Evolutionary conservation across 2,888 invertebrate genomes (phyloP).

Genomic region (Chaetogeoica ovagalla): DNA sequence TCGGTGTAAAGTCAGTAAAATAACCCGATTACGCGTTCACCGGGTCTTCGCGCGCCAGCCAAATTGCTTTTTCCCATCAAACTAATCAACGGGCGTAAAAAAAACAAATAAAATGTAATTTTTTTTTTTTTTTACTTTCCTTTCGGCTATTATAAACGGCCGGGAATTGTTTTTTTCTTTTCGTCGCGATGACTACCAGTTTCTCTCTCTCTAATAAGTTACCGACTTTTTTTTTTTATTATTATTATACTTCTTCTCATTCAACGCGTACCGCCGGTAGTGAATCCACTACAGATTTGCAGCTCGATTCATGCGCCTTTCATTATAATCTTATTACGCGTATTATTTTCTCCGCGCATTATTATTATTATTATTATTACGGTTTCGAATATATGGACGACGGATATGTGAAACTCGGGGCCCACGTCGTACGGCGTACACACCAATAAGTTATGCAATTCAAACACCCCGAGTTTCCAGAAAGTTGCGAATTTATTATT

Average conservation of each 20-base stretch:
- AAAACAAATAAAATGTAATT: constrained; percentile 35
- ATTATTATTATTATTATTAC: too few species aligned
- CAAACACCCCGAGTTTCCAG: constrained; percentile 42
- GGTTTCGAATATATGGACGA: constrained; percentile 15
- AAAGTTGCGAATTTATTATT: constrained; percentile 26
- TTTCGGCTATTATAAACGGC: constrained; percentile 43
- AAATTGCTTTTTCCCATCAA: constrained; percentile 50
- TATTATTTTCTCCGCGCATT: constrained; percentile 9
- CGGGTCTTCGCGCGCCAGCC: background rate
- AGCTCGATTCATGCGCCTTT: background rate
- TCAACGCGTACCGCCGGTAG: too few species aligned
- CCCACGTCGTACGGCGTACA: background rate
- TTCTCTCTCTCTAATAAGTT: too few species aligned
- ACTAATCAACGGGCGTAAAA: constrained; percentile 44
- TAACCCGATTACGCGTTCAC: constrained; percentile 41
- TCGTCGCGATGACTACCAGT: too few species aligned
- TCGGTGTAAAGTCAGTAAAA: constrained; percentile 47
- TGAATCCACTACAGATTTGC: too few species aligned
- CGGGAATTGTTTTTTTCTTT: background rate
- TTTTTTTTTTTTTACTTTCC: too few species aligned
- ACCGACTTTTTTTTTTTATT: too few species aligned
- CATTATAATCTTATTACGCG: background rate
- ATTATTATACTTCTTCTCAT: too few species aligned
- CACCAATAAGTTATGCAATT: constrained; percentile 33
- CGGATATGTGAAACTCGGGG: constrained; percentile 12